Evolutionary conservation across 2,113 vertebrate species (phyloP).

Genomic region (Probosciger aterrimus): DNA sequence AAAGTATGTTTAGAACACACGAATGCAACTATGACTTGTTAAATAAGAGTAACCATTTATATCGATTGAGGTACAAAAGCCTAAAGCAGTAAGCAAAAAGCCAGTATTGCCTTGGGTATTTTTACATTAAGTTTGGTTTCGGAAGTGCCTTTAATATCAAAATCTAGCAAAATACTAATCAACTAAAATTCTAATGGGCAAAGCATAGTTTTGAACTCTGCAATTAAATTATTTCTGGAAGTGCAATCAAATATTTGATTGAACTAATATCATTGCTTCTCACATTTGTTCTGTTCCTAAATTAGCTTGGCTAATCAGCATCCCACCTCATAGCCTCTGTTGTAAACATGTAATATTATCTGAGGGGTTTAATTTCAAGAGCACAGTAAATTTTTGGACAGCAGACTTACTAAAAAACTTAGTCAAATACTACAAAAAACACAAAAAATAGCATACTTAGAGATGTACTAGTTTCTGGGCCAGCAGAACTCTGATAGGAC

Average conservation of each 20-base stretch:
- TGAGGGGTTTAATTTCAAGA: constrained; percentile 1
- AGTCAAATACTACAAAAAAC: neutral
- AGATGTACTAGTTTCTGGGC: neutral
- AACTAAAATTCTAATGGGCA: neutral
- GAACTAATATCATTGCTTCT: neutral
- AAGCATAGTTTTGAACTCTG: neutral
- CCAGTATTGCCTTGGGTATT: neutral
- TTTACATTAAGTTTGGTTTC: neutral
- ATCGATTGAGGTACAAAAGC: neutral
- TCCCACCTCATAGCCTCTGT: neutral
- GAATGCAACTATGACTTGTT: neutral
- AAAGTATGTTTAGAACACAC: neutral
- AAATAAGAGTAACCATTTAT: neutral
- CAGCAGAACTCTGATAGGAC: neutral
- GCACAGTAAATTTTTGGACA: neutral
- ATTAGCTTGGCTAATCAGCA: constrained; percentile 33
- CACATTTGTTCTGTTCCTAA: neutral
- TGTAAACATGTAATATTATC: neutral
- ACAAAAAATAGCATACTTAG: neutral
- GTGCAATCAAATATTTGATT: neutral
- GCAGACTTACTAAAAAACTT: constrained; percentile 4
- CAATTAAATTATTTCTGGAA: constrained; percentile 19
- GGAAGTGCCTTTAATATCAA: neutral
- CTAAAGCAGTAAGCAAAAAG: neutral
- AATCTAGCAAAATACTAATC: neutral